These are phyloP conservation scores for Lepisosteus oculatus DNA, from an alignment of 2,113 vertebrate species.

Conservation along the genomic window DNA sequence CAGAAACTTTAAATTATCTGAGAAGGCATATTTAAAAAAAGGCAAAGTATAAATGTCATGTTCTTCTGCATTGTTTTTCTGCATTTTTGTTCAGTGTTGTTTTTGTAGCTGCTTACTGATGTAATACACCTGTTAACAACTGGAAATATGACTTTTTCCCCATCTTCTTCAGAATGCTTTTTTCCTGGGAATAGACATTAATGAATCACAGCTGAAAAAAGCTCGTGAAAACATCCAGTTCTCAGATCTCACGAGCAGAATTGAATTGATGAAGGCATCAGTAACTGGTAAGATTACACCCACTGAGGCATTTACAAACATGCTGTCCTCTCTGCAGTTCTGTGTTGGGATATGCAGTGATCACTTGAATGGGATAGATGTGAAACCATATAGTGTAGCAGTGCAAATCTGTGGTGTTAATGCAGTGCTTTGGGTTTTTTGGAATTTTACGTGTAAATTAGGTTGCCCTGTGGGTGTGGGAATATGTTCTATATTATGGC, in stretches of 20 bases:
- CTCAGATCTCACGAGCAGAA: constrained; percentile 61
- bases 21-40: not conserved
- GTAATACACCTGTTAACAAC: not conserved
- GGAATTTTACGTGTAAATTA: no score
- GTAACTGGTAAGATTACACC: constrained; percentile 63
- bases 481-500: no score
- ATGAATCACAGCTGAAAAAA: constrained; percentile 72
- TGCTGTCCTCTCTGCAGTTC: not conserved
- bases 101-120: no score
- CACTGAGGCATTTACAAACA: not conserved
- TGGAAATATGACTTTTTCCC: not conserved
- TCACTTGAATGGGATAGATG: no score
- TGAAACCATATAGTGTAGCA: no score
- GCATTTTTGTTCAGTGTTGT: no score
- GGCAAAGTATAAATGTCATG: no score
- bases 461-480: no score
- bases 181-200: constrained; percentile 79
- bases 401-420: no score
- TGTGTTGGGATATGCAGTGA: no score
- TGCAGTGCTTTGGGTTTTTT: no score
- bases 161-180: constrained; percentile 57
- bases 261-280: constrained; percentile 77
- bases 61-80: no score
- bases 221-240: constrained; percentile 70
- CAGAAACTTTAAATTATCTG: not conserved